Conservation (phyloP, 2,113 vertebrate genomes). For the Dissostichus mawsoni region DNA sequence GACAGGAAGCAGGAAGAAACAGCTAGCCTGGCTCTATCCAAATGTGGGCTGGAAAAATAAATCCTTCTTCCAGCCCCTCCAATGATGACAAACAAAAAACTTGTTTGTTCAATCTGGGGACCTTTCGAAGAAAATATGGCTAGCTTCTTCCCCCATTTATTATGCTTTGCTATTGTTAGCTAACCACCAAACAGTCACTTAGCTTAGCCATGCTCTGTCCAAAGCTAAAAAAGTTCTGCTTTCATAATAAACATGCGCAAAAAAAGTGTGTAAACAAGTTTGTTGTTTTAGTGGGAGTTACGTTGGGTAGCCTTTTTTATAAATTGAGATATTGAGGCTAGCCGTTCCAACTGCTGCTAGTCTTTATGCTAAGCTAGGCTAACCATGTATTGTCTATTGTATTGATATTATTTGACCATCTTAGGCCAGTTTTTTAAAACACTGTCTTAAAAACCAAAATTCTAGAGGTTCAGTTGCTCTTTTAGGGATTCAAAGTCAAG, state of each 20-base stretch:
- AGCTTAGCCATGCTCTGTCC: neutral
- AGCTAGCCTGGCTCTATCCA: neutral
- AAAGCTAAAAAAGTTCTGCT: neutral
- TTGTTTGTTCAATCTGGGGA: too few relatives aligned
- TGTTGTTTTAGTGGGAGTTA: neutral
- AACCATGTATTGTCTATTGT: neutral
- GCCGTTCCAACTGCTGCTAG: too few relatives aligned
- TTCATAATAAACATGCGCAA: neutral
- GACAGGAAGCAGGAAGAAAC: neutral
- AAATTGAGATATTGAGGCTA: neutral
- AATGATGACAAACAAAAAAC: too few relatives aligned
- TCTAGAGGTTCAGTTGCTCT: neutral
- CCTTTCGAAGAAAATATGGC: too few relatives aligned
- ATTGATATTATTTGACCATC: neutral
- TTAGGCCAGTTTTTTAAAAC: neutral
- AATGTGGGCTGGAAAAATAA: neutral
- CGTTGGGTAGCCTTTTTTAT: too few relatives aligned
- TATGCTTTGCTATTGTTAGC: too few relatives aligned
- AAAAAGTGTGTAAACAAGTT: neutral
- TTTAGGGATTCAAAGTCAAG: slow-evolving; percentile 18
- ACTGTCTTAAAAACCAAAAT: neutral
- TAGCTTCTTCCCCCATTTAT: too few relatives aligned
- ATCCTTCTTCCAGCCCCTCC: too few relatives aligned
- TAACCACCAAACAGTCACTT: neutral
- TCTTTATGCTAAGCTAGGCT: neutral